Evolutionary conservation across 2,797 vertebrate species (phyloP), one percentile per base, ranked within the genome.

Genomic region (Euphonia xanthogaster): DNA sequence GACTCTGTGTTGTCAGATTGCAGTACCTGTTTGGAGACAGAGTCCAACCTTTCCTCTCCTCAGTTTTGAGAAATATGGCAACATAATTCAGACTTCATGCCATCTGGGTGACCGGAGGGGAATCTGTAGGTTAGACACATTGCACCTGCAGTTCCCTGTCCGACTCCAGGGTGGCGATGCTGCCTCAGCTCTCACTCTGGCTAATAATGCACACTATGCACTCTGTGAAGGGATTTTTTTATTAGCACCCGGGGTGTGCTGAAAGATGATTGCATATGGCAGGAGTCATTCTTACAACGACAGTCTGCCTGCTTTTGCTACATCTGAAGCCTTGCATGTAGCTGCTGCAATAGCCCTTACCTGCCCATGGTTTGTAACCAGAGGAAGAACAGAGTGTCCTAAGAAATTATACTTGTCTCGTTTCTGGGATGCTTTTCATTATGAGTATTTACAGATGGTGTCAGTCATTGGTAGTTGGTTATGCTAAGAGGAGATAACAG

Each of bases 381-480:
- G 35, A 66, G 73, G 48, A 88, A 92, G 92, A 94, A 93, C 60
- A 94, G 88, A 70, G 83, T 63, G 90, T 93, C 60, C 78, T 82
- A 48, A 39, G 68, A 77, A 93, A 93, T 66, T 68, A 67, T 25
- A 44, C 0, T 2, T 58, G 58, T 22, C 70, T 81, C 88, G 19
- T 78, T 95, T 93, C 88, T 88, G 51, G 33, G 55, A 76, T 62
- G 51, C 25, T 76, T 91, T 90, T 86, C 60, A 33, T 86, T 58
- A 68, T 9, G 17, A 51, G 6, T 40, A 27, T 66, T 84, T 92
- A 60, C 45, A 95, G 24, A 60, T 44, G 17, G 4, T 33, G 83
- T 80, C 63, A 24, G 51, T 54, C 60, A 57, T 24, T 76, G 19
- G 40, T 72, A 72, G 47, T 24, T 94, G 48, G 44, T 86, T 67